Evolutionary conservation across 2,797 vertebrate genomes (phyloP), one percentile per base, ranked within the genome.

Genomic region (Crocidura indochinensis): DNA sequence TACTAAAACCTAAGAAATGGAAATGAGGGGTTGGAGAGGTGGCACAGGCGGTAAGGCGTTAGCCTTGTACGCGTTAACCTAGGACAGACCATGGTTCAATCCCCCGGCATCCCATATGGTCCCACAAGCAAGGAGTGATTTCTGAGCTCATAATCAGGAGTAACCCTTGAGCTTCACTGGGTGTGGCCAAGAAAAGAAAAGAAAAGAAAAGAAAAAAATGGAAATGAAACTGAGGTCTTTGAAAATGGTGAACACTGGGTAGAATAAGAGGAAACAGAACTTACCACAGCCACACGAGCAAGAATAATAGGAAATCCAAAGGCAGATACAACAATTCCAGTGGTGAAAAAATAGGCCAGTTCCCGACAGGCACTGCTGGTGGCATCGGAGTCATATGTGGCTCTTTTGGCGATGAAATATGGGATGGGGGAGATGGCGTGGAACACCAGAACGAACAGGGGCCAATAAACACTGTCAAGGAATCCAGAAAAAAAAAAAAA

Each of bases 241-340:
- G 31, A 75, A 12, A 14, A 14, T 17, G 73, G 83, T 6, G 68
- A 84, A 65, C 49, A 53, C n/a, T 82, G 6, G 76, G 47, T 6
- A 53, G 91, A 88, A 78, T 46, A 68, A 79, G 0, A 92, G 22
- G 10, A 3, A 92, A 62, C 44, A 88, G 77, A 87, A 98, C 99
- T 98, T 96, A 99, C 99, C 92, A 98, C 96, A 47, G 9, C 31
- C 8, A 93, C 97, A 9, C 99, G 98, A 20, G 99, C 99, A 2
- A 99, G 98, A 91, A 99, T 97, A 76, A 99, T 96, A 0, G 99
- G 99, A 10, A 99, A 97, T 8, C 99, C 99, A 89, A 99, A 99
- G 17, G 99, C 98, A 46, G 99, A 99, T 47, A 99, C 98, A 31
- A 99, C 99, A 2, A 99, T 99, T 38, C 99, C 99, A 6, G 99